These are phyloP conservation scores for Onychomys arenicola DNA, from an alignment of 2,797 vertebrate species.

Conservation along the genomic window DNA sequence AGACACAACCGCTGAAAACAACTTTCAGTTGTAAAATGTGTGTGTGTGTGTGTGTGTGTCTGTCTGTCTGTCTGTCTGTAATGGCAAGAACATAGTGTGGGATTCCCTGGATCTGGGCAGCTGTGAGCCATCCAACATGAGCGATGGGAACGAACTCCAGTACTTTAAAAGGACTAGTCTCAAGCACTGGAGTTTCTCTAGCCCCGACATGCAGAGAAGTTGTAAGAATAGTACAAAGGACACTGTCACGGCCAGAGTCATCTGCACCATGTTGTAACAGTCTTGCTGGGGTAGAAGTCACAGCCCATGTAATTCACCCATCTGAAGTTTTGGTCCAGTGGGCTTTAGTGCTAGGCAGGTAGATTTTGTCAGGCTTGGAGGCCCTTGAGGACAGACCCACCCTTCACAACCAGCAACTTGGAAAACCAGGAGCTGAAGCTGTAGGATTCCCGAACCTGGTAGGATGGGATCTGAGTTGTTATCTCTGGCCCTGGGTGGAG, in stretches of 20 bases:
- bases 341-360: neutral
- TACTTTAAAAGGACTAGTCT: neutral
- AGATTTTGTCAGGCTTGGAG: neutral
- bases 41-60: neutral
- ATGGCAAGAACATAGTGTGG: neutral
- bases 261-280: neutral
- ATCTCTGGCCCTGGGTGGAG: neutral
- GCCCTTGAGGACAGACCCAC: neutral
- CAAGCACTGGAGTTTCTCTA: neutral
- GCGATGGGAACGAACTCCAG: no score
- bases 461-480: neutral
- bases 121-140: neutral
- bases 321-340: accelerated
- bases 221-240: neutral
- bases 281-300: neutral
- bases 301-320: accelerated
- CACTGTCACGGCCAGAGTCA: accelerated
- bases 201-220: neutral
- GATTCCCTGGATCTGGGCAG: neutral
- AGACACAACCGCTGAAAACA: neutral
- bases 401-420: no score
- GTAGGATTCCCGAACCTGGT: neutral
- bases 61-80: no score
- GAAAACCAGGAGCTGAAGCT: neutral
- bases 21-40: neutral